Percentiles rank a stretch among this genome's conserved stretches.
These are phyloP conservation scores for Parthenolecanium corni DNA, from an alignment of 2,888 invertebrate species.

Conservation along the genomic window DNA sequence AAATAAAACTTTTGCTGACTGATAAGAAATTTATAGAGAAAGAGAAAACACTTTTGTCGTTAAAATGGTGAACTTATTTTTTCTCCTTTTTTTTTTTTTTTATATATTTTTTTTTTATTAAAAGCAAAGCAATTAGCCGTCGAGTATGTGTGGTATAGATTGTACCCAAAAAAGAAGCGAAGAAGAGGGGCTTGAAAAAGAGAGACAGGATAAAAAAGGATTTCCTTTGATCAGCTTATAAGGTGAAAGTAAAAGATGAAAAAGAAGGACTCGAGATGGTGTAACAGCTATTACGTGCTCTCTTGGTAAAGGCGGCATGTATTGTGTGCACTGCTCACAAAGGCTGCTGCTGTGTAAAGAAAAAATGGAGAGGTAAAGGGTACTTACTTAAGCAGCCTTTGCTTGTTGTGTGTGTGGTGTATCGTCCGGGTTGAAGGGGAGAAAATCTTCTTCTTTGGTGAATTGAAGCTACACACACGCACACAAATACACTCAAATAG, in stretches of 20 bases:
- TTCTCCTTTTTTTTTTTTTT: too few relatives aligned
- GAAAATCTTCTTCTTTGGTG: not conserved
- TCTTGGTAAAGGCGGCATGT: constrained; percentile 11
- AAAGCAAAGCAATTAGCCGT: constrained; percentile 16
- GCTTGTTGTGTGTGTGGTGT: too few relatives aligned
- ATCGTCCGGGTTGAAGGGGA: not conserved
- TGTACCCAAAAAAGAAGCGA: too few relatives aligned
- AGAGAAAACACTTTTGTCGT: too few relatives aligned
- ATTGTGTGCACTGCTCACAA: not conserved
- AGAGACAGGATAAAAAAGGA: not conserved
- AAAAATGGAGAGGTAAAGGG: not conserved
- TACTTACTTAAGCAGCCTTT: too few relatives aligned
- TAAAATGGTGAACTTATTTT: too few relatives aligned
- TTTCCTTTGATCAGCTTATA: constrained; percentile 16
- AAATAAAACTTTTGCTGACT: too few relatives aligned
- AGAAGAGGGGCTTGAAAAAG: too few relatives aligned
- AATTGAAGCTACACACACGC: not conserved
- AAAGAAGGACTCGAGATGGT: not conserved
- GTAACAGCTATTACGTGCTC: constrained; percentile 24
- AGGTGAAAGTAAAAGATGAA: not conserved
- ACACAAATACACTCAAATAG: too few relatives aligned
- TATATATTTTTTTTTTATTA: constrained; percentile 9
- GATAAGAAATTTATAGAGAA: too few relatives aligned
- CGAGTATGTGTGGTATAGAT: constrained; percentile 4
- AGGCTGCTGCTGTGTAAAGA: not conserved